Evolutionary conservation across 2,888 invertebrate genomes (phyloP), one percentile per base, ranked within the genome.

Genomic region (Gerris lacustris): DNA sequence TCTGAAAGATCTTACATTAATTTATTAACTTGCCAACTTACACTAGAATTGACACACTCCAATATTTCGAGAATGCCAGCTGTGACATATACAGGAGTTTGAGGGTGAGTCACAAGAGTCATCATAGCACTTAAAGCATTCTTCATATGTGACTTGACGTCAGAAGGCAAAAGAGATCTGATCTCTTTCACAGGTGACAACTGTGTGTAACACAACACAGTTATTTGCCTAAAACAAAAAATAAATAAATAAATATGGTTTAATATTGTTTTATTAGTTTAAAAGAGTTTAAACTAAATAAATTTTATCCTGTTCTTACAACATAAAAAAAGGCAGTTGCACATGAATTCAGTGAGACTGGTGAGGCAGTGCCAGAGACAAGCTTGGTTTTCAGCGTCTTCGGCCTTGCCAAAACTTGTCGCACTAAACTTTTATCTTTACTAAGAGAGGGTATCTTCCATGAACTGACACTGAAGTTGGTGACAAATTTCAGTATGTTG

Each of bases 141-240:
- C n/a, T 31, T 63, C 70, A 76, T 70, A 9, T 72, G 66, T 15
- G 71, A 64, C 47, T 67, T 69, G 47, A 71, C 18, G 7, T 43
- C 17, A 15, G 70, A 45, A 18, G 73, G 69, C 31, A 74, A 69
- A 67, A 73, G 55, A 7, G 70, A 69, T 66, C 74, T 76, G 0
- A 82, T 83, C 44, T 83, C 79, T 6, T 83, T 82, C 75, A 85
- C 83, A 6, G 84, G 82, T 0, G 84, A 85, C 0, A 90, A 75
- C 70, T 88, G 80, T 11, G 86, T 86, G 74, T 85, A 87, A 2
- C 91, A 77, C 31, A 87, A 81, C 63, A 88, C 80, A 0, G 67
- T 64, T 9, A 75, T 69, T 72, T 76, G 76, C 63, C 76, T 76
- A 70, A 6, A 72, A 73, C 11, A 45, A 45, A 62, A 43, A 47